phyloP scores from a whole-genome alignment of 2,797 vertebrate species.

The Chlorospingus semifuscus region DNA sequence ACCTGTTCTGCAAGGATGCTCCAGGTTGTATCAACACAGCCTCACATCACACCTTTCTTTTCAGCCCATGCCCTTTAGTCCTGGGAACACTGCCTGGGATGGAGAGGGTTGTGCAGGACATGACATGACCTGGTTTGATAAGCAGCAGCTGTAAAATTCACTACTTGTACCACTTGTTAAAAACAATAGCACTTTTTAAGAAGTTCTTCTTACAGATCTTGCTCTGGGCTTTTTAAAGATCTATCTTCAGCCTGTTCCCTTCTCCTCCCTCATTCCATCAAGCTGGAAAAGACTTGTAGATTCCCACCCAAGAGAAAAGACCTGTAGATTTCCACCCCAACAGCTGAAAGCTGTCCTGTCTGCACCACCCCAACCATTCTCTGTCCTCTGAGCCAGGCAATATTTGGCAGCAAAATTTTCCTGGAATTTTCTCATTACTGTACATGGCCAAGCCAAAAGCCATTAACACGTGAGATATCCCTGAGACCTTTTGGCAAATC shows the following conservation, averaged over 20 bases:
- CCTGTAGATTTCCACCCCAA: not conserved
- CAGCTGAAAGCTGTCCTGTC: not conserved
- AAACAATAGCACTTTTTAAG: not conserved
- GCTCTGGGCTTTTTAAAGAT: not conserved
- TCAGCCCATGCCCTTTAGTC: not conserved
- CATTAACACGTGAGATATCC: not conserved
- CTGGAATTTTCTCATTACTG: not conserved
- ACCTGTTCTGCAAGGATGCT: not conserved
- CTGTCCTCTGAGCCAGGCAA: not conserved
- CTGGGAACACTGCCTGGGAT: not conserved
- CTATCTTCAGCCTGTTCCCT: not conserved
- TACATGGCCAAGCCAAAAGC: not conserved
- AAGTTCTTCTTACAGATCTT: not conserved
- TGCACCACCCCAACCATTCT: not conserved
- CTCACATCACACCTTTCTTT: not conserved
- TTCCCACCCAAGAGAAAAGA: not conserved
- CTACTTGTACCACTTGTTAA: not conserved
- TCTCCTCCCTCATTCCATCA: not conserved
- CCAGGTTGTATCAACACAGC: not conserved
- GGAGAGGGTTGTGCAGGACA: not conserved
- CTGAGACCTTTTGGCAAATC: not conserved
- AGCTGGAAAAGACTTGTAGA: not conserved
- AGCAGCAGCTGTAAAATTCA: not conserved
- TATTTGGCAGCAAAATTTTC: not conserved
- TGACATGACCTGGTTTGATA: not conserved